phyloP scores from a whole-genome alignment of 2,113 vertebrate species.

The Coryphaenoides rupestris region DNA sequence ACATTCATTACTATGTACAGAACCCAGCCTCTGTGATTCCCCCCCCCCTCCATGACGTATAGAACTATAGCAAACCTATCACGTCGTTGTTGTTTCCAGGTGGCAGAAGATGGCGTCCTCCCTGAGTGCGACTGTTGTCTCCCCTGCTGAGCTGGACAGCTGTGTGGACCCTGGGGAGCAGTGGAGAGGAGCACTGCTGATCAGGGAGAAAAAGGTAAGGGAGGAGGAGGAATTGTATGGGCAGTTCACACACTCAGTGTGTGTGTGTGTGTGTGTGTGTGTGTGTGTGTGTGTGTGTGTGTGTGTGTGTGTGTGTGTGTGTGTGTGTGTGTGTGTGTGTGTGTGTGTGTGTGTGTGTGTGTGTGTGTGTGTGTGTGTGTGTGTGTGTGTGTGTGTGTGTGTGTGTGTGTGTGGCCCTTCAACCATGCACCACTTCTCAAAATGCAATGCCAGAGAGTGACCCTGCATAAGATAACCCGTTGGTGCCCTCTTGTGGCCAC shows the following conservation, averaged over 20 bases:
- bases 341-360: too few relatives aligned
- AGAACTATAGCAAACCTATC: neutral
- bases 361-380: too few relatives aligned
- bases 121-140: slow-evolving; percentile 43
- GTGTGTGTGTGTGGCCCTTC: neutral
- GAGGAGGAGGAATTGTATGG: neutral
- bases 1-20: too few relatives aligned
- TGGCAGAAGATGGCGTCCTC: slow-evolving; percentile 56
- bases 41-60: too few relatives aligned
- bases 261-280: slow-evolving; percentile 3
- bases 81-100: slow-evolving; percentile 30
- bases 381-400: too few relatives aligned
- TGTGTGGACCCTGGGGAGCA: slow-evolving; percentile 42
- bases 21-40: too few relatives aligned
- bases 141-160: slow-evolving; percentile 22
- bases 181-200: slow-evolving; percentile 58
- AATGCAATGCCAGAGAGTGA: too few relatives aligned
- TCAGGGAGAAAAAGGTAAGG: slow-evolving; percentile 68
- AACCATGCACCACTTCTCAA: too few relatives aligned
- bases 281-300: slow-evolving; percentile 5
- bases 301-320: neutral
- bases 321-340: neutral
- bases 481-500: too few relatives aligned
- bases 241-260: neutral
- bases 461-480: too few relatives aligned